Conservation (phyloP, 1,140 invertebrate species). For the Notospermus geniculatus region DNA sequence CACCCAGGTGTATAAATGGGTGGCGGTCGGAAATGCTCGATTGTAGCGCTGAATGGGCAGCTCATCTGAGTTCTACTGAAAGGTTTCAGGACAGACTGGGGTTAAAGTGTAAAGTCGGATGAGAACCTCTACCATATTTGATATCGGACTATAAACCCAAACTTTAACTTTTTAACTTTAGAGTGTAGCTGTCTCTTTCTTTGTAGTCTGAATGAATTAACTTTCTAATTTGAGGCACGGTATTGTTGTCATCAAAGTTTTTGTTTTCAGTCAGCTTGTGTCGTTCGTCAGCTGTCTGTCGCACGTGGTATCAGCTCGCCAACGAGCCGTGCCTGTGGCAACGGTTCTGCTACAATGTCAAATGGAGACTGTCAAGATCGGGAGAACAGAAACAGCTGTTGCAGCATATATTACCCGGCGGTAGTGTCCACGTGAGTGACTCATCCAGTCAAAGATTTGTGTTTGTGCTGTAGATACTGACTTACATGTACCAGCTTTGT, state of each 20-base stretch:
- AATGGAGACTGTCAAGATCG: constrained; percentile 52
- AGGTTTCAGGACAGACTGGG: too few relatives aligned
- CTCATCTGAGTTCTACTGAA: too few relatives aligned
- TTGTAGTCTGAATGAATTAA: neutral
- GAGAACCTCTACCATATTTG: too few relatives aligned
- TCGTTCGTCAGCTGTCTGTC: constrained; percentile 46
- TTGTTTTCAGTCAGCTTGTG: constrained; percentile 50
- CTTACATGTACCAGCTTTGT: too few relatives aligned
- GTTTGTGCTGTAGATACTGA: too few relatives aligned
- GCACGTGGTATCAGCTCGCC: constrained; percentile 44
- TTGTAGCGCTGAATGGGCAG: too few relatives aligned
- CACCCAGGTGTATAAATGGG: too few relatives aligned
- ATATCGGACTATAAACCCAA: too few relatives aligned
- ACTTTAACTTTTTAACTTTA: too few relatives aligned
- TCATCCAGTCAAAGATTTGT: neutral
- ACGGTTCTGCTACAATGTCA: constrained; percentile 47
- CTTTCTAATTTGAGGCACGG: constrained; percentile 2
- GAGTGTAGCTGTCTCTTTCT: neutral
- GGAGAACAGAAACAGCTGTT: constrained; percentile 54
- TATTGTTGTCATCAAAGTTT: neutral
- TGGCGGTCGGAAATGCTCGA: too few relatives aligned
- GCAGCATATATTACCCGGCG: constrained; percentile 47
- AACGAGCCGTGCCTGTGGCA: constrained; percentile 48
- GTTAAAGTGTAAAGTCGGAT: too few relatives aligned
- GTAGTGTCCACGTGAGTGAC: constrained; percentile 43